Evolutionary conservation across 2,888 invertebrate genomes (phyloP).

Genomic region (Bombyx huttoni): DNA sequence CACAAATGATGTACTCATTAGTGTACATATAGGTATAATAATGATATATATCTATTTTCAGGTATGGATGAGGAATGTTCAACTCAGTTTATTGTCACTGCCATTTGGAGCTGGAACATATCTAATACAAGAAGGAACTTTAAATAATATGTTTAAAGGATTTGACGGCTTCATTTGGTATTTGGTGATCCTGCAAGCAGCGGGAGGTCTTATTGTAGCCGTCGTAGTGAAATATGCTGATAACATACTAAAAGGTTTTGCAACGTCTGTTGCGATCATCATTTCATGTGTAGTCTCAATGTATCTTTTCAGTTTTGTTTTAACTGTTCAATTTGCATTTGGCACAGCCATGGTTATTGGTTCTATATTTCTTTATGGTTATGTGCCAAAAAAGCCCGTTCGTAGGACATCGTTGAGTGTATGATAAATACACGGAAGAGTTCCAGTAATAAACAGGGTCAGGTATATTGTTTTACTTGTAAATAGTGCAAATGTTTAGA

Average conservation of each 20-base stretch:
- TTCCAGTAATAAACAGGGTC: not conserved
- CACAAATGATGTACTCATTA: too few species aligned
- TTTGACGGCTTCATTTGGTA: constrained; percentile 90
- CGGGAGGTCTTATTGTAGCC: constrained; percentile 96
- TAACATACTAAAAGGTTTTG: constrained; percentile 98
- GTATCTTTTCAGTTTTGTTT: constrained; percentile 89
- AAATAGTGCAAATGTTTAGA: not conserved
- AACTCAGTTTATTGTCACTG: constrained; percentile 91
- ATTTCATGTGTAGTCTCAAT: constrained; percentile 95
- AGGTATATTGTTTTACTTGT: constrained; percentile 1
- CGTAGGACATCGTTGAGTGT: constrained; percentile 43
- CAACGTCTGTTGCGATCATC: constrained; percentile 96
- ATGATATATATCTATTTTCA: constrained; percentile 23
- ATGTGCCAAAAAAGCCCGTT: constrained; percentile 75
- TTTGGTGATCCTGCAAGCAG: constrained; percentile 90
- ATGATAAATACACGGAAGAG: constrained; percentile 12
- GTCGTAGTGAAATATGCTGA: constrained; percentile 99
- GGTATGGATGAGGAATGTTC: constrained; percentile 97
- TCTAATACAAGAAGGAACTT: constrained; percentile 83
- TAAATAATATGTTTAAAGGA: constrained; percentile 71
- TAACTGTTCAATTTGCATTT: constrained; percentile 87
- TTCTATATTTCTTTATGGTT: constrained; percentile 95
- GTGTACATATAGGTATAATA: not conserved
- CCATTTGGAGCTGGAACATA: constrained; percentile 90
- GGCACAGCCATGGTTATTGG: constrained; percentile 92